A percentile compares a stretch with the other conserved stretches of the same genome.
These are phyloP conservation scores for Bradypodion pumilum DNA, from an alignment of 2,797 vertebrate genomes.

Conservation along the genomic window DNA sequence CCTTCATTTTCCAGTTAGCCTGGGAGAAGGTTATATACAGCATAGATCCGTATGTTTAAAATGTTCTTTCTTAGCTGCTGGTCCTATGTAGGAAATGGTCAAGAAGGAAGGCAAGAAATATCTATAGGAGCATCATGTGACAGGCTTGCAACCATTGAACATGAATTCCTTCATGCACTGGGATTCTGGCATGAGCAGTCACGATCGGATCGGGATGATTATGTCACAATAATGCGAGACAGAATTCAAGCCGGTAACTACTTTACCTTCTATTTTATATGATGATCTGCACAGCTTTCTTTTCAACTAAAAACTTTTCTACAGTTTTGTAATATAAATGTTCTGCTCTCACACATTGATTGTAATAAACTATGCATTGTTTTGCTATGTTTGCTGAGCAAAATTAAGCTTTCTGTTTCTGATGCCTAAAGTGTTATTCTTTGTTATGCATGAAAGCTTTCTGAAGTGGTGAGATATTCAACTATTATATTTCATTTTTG, in stretches of 20 bases:
- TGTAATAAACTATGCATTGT: too few relatives aligned
- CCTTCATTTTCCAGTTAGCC: background rate
- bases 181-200: conserved; percentile 97
- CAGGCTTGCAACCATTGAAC: conserved; percentile 85
- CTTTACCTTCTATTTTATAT: background rate
- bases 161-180: conserved; percentile 90
- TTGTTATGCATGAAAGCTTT: too few relatives aligned
- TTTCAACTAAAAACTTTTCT: background rate
- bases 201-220: conserved; percentile 87
- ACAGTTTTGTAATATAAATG: too few relatives aligned
- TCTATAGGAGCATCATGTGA: conserved; percentile 89
- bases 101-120: conserved; percentile 79
- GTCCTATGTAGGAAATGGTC: conserved; percentile 87
- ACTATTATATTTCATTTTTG: background rate
- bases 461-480: background rate
- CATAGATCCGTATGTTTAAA: conserved; percentile 13
- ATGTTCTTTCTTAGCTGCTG: conserved; percentile 82
- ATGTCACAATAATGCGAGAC: conserved; percentile 86
- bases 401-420: too few relatives aligned
- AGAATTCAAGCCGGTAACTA: conserved; percentile 81
- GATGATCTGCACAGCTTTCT: background rate
- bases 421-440: background rate
- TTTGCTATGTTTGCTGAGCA: too few relatives aligned
- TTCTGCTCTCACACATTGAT: too few relatives aligned
- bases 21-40: background rate